Percentiles rank a stretch among this genome's conserved stretches.
Evolutionary conservation across 2,113 vertebrate species (phyloP).

Genomic region (Hystrix cristata): DNA sequence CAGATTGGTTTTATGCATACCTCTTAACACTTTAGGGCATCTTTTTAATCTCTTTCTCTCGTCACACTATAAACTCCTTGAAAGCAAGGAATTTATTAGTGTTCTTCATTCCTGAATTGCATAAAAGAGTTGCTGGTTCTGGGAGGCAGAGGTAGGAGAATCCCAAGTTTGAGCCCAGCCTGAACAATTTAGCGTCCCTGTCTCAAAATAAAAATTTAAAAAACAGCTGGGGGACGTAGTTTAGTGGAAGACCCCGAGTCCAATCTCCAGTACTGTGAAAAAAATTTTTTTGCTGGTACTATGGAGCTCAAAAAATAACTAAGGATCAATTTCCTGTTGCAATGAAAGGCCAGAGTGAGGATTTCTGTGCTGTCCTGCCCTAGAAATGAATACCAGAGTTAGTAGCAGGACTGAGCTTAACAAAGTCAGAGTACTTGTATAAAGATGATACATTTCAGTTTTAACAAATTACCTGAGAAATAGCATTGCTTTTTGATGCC

Average conservation of each 20-base stretch:
- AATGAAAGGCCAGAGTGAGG: neutral
- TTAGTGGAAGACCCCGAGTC: no score
- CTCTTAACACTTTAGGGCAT: neutral
- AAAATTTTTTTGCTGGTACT: neutral
- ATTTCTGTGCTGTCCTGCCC: neutral
- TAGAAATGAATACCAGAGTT: conserved; percentile 22
- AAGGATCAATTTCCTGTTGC: neutral
- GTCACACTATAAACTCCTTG: neutral
- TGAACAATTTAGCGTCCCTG: neutral
- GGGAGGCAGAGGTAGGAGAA: neutral
- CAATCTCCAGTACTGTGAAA: no score
- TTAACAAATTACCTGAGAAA: conserved; percentile 48
- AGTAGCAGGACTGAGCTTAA: conserved; percentile 16
- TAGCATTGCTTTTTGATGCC: neutral
- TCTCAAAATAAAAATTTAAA: neutral
- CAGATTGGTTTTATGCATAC: conserved; percentile 12
- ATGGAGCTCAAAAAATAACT: conserved; percentile 17
- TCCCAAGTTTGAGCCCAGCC: neutral
- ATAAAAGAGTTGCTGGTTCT: neutral
- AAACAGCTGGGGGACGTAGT: no score
- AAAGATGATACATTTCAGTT: conserved; percentile 52
- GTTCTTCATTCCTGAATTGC: neutral
- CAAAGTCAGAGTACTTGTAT: conserved; percentile 8
- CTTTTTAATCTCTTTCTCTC: neutral
- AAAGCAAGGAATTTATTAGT: conserved; percentile 5